Conservation (phyloP, 2,797 vertebrate genomes). For the Clarias fuscus region DNA sequence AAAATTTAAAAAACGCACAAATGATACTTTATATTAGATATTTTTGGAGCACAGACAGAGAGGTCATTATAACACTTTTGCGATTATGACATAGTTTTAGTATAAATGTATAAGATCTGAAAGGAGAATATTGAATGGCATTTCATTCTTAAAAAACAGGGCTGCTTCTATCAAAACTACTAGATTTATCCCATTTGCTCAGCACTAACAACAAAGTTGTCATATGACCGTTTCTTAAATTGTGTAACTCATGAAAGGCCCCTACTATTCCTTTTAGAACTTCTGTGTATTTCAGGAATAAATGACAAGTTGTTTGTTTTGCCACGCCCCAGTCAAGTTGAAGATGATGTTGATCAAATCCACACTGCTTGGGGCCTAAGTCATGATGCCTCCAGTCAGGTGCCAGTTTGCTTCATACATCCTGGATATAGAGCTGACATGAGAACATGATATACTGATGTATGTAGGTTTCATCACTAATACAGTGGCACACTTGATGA, state of each 20-base stretch:
- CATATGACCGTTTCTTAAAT: background rate
- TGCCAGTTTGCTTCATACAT: background rate
- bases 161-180: background rate
- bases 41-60: constrained; percentile 49
- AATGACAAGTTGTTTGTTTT: background rate
- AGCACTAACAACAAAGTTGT: background rate
- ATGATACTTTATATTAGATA: constrained; percentile 51
- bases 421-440: background rate
- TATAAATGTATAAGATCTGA: background rate
- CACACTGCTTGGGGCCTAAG: background rate
- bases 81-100: background rate
- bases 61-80: constrained; percentile 33
- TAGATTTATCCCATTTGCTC: background rate
- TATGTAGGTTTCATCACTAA: background rate
- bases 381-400: background rate
- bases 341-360: background rate
- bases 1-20: constrained; percentile 47
- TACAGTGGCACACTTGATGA: background rate
- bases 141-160: background rate
- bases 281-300: background rate
- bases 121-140: background rate
- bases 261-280: background rate
- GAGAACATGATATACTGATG: background rate
- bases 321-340: background rate
- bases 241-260: background rate